phyloP scores from a whole-genome alignment of 2,113 vertebrate genomes.

The Trematocara marginatum region DNA sequence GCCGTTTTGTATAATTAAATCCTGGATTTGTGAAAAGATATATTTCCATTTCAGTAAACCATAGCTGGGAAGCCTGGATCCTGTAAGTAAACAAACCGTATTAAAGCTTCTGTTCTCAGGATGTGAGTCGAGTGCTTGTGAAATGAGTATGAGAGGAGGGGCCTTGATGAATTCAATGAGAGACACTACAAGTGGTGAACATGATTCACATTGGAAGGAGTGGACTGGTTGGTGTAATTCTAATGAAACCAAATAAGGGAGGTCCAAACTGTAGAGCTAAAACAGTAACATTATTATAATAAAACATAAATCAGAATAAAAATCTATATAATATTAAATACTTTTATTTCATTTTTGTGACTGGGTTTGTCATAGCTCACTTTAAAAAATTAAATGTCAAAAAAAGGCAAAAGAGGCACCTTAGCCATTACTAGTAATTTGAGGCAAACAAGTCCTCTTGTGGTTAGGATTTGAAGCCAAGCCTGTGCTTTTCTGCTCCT shows the following conservation, averaged over 20 bases:
- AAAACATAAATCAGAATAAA: neutral
- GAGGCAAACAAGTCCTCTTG: constrained; percentile 59
- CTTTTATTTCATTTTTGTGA: neutral
- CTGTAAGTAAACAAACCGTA: neutral
- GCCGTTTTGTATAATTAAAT: neutral
- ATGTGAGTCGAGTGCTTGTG: neutral
- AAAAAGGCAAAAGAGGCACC: constrained; percentile 38
- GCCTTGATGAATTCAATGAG: neutral
- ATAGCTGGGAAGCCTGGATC: neutral
- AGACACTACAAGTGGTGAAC: neutral
- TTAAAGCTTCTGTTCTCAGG: neutral
- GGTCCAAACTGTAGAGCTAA: neutral
- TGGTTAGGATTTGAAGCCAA: constrained; percentile 52
- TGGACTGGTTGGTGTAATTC: neutral
- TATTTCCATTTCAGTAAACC: neutral
- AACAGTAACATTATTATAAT: neutral
- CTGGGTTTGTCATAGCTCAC: neutral
- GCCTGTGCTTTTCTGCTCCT: constrained; percentile 31
- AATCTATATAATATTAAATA: neutral
- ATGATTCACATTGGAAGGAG: neutral
- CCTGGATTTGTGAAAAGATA: neutral
- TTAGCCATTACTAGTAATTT: constrained; percentile 37
- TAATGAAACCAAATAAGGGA: neutral
- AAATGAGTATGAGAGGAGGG: neutral
- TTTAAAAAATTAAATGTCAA: constrained; percentile 26